These are phyloP conservation scores for Scleropages formosus DNA, from an alignment of 2,797 vertebrate species.

Conservation along the genomic window DNA sequence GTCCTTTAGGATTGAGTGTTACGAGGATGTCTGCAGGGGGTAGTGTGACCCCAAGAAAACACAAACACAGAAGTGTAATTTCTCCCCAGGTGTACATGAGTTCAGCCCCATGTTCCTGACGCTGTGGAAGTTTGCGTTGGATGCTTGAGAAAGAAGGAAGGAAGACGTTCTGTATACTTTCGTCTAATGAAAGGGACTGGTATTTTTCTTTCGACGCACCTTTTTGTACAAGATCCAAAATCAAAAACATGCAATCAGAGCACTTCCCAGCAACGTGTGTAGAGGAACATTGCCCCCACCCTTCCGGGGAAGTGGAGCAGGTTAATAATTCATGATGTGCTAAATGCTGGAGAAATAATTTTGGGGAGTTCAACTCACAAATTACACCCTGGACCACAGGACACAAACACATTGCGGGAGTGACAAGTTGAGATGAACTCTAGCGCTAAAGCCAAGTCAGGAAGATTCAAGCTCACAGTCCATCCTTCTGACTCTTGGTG, in stretches of 20 bases:
- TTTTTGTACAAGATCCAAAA: conserved; percentile 7
- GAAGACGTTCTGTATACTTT: background rate
- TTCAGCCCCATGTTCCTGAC: too few species aligned
- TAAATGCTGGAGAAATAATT: background rate
- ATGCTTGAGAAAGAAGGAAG: background rate
- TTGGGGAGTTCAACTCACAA: background rate
- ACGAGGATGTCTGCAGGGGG: background rate
- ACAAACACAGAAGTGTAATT: background rate
- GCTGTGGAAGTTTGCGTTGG: background rate
- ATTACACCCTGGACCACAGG: background rate
- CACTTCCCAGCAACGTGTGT: background rate
- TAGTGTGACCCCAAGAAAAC: background rate
- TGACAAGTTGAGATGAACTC: too few species aligned
- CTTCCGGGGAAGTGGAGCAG: background rate
- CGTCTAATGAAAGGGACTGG: background rate
- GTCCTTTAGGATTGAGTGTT: too few species aligned
- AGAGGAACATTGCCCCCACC: background rate
- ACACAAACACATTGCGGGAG: background rate
- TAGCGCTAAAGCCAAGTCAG: too few species aligned
- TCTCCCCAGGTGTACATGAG: background rate
- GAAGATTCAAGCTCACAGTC: too few species aligned
- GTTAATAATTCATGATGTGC: background rate
- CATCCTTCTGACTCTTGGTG: too few species aligned
- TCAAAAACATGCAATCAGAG: background rate
- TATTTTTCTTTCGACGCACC: background rate